Evolutionary conservation across 2,888 invertebrate genomes (phyloP), one percentile per base, ranked within the genome.

Genomic region (Dyspetes luteomarginatus): DNA sequence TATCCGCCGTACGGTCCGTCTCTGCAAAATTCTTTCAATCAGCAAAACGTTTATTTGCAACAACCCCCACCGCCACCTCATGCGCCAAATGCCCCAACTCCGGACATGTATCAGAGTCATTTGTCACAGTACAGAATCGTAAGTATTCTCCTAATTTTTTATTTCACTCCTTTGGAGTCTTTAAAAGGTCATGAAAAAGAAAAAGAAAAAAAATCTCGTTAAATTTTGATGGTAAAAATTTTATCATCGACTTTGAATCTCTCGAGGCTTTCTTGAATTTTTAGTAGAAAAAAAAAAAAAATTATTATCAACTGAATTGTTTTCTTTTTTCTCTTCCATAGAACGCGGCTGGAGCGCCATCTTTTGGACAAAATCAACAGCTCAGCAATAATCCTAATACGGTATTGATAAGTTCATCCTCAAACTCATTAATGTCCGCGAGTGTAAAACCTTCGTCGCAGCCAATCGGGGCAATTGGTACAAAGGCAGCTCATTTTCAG

Each of bases 381-480:
- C 93, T 97, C 85, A 94, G 95, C 83, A 97, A 95, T 90, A 97
- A 96, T 92, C 97, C 97, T 64, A 97, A 96, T 89, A 97, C 97
- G 17, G 96, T 98, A 86, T 94, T 98, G 87, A 97, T 97, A 85
- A 97, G 97, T 45, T 96, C 97, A 82, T 96, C 96, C 74, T 96
- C 97, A 78, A 97, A 97, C 92, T 96, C 96, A 41, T 93, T 97
- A 85, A 97, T 97, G 97, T 97, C 97, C 3, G 96, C 97, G 43
- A 96, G 96, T 79, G 97, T 97, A 67, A 97, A 97, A 89, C 96
- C 96, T 5, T 95, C 96, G 43, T 94, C 95, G 81, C 97, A 97
- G 92, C 95, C 95, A 87, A 96, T 97, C 86, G 97, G 97, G 83
- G 97, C 97, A 76, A 97, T 97, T 86, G 97, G 97, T 89, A 94